phyloP scores from a whole-genome alignment of 2,113 vertebrate genomes.

The Gavia stellata region DNA sequence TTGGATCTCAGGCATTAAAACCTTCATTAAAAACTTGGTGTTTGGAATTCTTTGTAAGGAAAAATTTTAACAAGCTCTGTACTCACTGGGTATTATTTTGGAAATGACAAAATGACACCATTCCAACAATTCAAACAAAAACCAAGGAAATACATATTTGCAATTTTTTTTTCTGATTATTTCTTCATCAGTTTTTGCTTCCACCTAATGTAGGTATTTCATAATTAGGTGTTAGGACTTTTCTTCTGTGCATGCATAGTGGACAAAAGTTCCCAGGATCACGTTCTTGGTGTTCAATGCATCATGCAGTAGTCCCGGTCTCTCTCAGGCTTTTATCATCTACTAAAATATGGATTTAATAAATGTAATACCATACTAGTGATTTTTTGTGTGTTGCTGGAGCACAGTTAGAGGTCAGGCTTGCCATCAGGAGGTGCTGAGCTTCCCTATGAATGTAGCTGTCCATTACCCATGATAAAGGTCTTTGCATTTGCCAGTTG shows the following conservation, averaged over 20 bases:
- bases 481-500: neutral
- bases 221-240: neutral
- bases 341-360: neutral
- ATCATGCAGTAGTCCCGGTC: neutral
- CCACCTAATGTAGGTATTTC: neutral
- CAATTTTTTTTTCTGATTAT: neutral
- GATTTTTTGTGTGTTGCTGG: neutral
- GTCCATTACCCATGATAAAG: neutral
- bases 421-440: neutral
- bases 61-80: neutral
- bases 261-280: neutral
- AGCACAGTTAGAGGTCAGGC: neutral
- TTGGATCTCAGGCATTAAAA: neutral
- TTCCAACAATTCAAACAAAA: neutral
- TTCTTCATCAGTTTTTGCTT: neutral
- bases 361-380: neutral
- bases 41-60: neutral
- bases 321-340: neutral
- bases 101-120: neutral
- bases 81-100: neutral
- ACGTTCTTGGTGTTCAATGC: neutral
- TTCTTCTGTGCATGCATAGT: neutral
- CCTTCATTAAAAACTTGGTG: neutral
- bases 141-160: rapidly evolving
- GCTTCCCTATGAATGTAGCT: neutral